These are phyloP conservation scores for Dendronephthya gigantea DNA, from an alignment of 64 coral and sea anemone genomes.

Conservation along the genomic window DNA sequence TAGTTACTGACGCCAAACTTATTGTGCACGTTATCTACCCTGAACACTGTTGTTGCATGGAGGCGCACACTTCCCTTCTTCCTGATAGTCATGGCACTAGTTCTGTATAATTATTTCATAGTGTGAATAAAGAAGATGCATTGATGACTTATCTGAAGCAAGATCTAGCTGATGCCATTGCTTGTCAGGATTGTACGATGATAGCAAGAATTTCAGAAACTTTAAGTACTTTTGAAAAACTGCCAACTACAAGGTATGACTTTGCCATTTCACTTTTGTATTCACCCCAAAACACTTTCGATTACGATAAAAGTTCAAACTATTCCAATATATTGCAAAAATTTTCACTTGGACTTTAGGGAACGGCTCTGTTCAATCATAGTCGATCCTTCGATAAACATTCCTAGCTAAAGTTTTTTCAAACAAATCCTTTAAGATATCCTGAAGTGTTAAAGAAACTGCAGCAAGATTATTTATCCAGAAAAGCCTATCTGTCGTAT, in stretches of 20 bases:
- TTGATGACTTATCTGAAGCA: conserved; percentile 69
- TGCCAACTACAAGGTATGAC: conserved; percentile 53
- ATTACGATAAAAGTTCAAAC: too few relatives aligned
- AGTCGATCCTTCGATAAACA: too few relatives aligned
- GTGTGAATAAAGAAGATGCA: conserved; percentile 14
- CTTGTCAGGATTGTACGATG: conserved; percentile 65
- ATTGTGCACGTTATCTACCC: not conserved
- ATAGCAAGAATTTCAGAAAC: conserved; percentile 82
- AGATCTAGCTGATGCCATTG: conserved; percentile 84
- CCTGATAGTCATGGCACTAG: too few relatives aligned
- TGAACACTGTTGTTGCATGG: too few relatives aligned
- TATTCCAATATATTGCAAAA: too few relatives aligned
- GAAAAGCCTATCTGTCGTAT: conserved; percentile 65
- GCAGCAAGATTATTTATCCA: conserved; percentile 52
- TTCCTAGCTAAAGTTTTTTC: not conserved
- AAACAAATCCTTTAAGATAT: conserved; percentile 33
- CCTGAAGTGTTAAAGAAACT: conserved; percentile 42
- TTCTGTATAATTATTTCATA: too few relatives aligned
- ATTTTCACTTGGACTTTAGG: too few relatives aligned
- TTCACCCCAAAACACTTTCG: too few relatives aligned
- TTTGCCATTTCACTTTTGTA: too few relatives aligned
- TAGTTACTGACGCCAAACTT: not conserved
- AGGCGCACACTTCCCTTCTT: too few relatives aligned
- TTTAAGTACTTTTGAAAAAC: conserved; percentile 53
- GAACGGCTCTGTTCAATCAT: too few relatives aligned